Evolutionary conservation across 2,888 invertebrate species (phyloP), one percentile per base, ranked within the genome.

Genomic region (Drosophila ustulata): DNA sequence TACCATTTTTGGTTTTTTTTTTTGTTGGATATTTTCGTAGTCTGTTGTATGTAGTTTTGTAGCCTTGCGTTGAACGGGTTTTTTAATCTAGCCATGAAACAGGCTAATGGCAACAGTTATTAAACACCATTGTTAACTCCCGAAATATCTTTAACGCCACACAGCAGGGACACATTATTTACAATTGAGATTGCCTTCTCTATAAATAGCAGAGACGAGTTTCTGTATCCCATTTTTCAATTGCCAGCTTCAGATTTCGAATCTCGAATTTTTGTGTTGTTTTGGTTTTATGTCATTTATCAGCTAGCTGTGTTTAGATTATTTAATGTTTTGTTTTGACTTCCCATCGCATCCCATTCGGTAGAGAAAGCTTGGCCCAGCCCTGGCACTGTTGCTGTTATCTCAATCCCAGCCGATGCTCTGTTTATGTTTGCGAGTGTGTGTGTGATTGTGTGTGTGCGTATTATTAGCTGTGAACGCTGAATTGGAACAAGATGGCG

Each of bases 401-500:
- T 75, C 75, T 75, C 71, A 72, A 75, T 66, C 69, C 68, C 68
- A 56, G 39, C 53, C 34, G 58, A 32, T 64, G 57, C 65, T 62
- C 56, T 57, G 66, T 13, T 37, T 53, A 52, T 49, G 58, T 41
- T 62, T 53, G 18, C 11, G n/a, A 32, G 13, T 45, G 50, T 37
- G 46, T 51, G 59, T 39, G 23, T 68, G 30, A 56, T 18, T 53
- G 39, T 61, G 26, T 37, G 46, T 49, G 56, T 51, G 55, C 23
- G 62, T 63, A 55, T 65, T 69, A 71, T 71, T 73, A 67, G 67
- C 67, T 58, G 57, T 63, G 70, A 71, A 74, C 64, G 66, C 25
- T 67, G 71, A 77, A 77, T 62, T 74, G 77, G 71, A 77, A 77
- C 77, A 77, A 77, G 55, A 77, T 77, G 77, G 77, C 77, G 56